Conservation (phyloP, 2,113 vertebrate genomes). For the Pavo muticus region DNA sequence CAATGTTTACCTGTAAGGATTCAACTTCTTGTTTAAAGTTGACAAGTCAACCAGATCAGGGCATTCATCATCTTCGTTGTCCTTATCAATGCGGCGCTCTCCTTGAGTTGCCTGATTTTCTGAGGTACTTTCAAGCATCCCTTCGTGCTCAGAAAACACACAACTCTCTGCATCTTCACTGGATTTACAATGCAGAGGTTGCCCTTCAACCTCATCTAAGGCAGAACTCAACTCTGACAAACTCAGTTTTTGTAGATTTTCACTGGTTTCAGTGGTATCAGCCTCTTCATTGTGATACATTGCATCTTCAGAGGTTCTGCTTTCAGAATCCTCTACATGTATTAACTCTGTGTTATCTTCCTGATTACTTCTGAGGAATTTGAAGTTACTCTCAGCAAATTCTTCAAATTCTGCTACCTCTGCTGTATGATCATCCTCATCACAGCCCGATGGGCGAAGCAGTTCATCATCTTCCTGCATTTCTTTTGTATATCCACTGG, state of each 20-base stretch:
- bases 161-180: not conserved
- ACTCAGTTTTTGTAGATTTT: slow-evolving; percentile 42
- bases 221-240: slow-evolving; percentile 80
- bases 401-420: slow-evolving; percentile 36
- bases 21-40: slow-evolving; percentile 79
- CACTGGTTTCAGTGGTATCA: not conserved
- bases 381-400: slow-evolving; percentile 17
- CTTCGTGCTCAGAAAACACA: slow-evolving; percentile 5
- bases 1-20: slow-evolving; percentile 75
- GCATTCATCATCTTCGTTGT: slow-evolving; percentile 75
- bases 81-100: not conserved
- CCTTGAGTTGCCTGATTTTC: not conserved
- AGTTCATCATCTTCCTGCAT: slow-evolving; percentile 85
- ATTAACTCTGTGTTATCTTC: not conserved
- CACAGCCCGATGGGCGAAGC: slow-evolving; percentile 81
- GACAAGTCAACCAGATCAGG: slow-evolving; percentile 82
- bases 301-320: not conserved
- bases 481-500: slow-evolving; percentile 92
- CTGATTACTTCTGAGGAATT: not conserved
- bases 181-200: slow-evolving; percentile 37
- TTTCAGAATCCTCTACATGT: not conserved
- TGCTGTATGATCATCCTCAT: slow-evolving; percentile 43
- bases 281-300: slow-evolving; percentile 1
- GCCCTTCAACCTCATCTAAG: slow-evolving; percentile 80
- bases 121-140: not conserved